phyloP scores from a whole-genome alignment of 2,888 invertebrate species.

The Portevinia maculata region DNA sequence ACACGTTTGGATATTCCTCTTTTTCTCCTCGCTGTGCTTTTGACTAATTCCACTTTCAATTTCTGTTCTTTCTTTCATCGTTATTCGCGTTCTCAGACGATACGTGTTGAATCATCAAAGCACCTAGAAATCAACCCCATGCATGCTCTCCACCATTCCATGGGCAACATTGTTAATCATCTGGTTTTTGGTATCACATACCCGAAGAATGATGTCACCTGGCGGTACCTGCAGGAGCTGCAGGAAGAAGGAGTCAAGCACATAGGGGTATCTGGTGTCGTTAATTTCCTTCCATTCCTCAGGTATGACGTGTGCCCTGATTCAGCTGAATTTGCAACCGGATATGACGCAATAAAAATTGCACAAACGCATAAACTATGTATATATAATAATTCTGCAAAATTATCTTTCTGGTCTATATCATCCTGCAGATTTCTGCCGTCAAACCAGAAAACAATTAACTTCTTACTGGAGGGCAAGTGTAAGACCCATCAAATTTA shows the following conservation, averaged over 20 bases:
- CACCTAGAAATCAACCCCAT: slow-evolving; percentile 81
- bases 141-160: slow-evolving; percentile 84
- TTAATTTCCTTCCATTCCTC: slow-evolving; percentile 93
- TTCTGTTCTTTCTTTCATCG: slow-evolving; percentile 17
- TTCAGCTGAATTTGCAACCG: slow-evolving; percentile 12
- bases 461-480: slow-evolving; percentile 88
- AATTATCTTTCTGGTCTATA: slow-evolving; percentile 39
- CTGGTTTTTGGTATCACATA: slow-evolving; percentile 91
- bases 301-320: slow-evolving; percentile 83
- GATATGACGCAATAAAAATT: slow-evolving; percentile 61
- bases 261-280: slow-evolving; percentile 91
- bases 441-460: slow-evolving; percentile 86
- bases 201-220: slow-evolving; percentile 87
- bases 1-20: slow-evolving; percentile 24
- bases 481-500: slow-evolving; percentile 89
- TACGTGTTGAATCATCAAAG: slow-evolving; percentile 75
- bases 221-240: slow-evolving; percentile 89
- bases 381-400: slow-evolving; percentile 8
- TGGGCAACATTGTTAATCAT: slow-evolving; percentile 91
- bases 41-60: slow-evolving; percentile 54
- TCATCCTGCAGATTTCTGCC: slow-evolving; percentile 82
- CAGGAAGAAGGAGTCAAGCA: slow-evolving; percentile 93
- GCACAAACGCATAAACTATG: slow-evolving; percentile 45
- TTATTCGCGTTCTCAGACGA: slow-evolving; percentile 51
- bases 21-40: slow-evolving; percentile 22